These are phyloP conservation scores for Toxotes chatareus DNA, from an alignment of 2,113 vertebrate species.

Conservation along the genomic window DNA sequence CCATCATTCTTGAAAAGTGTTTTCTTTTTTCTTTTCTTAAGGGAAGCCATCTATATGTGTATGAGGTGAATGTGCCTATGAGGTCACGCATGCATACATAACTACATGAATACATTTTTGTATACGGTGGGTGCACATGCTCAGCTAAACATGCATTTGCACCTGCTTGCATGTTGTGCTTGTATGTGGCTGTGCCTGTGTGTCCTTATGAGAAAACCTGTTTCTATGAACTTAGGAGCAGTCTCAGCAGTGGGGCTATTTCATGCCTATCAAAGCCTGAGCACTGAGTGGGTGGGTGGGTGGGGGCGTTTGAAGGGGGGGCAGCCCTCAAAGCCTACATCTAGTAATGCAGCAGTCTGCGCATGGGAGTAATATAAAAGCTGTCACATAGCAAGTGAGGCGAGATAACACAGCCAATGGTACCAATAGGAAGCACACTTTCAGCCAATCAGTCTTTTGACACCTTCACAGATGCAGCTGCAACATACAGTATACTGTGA, in stretches of 20 bases:
- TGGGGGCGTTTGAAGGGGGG: slow-evolving; percentile 1
- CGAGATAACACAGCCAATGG: slow-evolving; percentile 35
- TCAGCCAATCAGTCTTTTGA: slow-evolving; percentile 50
- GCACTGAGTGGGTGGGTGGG: slow-evolving; percentile 20
- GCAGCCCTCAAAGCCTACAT: slow-evolving; percentile 38
- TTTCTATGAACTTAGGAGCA: slow-evolving; percentile 22
- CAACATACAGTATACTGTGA: slow-evolving; percentile 11
- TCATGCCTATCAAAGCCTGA: slow-evolving; percentile 51
- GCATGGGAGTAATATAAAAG: slow-evolving; percentile 60
- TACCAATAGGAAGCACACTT: slow-evolving; percentile 27
- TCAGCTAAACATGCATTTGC: background rate
- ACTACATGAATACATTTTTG: slow-evolving; percentile 22
- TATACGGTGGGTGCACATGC: background rate
- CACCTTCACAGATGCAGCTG: slow-evolving; percentile 47
- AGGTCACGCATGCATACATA: slow-evolving; percentile 22
- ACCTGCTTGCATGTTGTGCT: slow-evolving; percentile 24
- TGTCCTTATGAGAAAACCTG: background rate
- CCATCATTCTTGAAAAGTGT: background rate
- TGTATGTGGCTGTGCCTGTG: background rate
- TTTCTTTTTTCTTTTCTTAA: background rate
- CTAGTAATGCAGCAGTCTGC: slow-evolving; percentile 37
- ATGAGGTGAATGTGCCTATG: background rate
- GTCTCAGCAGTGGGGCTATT: slow-evolving; percentile 57
- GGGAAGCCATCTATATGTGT: background rate
- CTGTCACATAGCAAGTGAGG: slow-evolving; percentile 45